These are phyloP conservation scores for Oxyura jamaicensis DNA, from an alignment of 2,113 vertebrate genomes.

Conservation along the genomic window DNA sequence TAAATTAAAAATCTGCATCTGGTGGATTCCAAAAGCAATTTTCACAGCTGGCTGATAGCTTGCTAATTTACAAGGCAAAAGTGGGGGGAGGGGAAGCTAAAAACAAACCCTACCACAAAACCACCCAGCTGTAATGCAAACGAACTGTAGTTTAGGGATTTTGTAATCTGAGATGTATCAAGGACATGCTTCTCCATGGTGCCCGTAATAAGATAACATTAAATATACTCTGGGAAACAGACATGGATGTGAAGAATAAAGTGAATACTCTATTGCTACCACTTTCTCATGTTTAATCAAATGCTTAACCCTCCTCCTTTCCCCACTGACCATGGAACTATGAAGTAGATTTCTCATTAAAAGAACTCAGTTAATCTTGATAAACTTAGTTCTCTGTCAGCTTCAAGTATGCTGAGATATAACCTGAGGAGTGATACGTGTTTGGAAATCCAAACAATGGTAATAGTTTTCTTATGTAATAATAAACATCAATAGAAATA, in stretches of 20 bases:
- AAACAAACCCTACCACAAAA: background rate
- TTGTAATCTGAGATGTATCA: background rate
- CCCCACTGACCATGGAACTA: background rate
- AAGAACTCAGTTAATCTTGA: background rate
- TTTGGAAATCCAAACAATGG: background rate
- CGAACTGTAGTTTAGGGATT: background rate
- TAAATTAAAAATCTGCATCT: background rate
- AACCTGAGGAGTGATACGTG: background rate
- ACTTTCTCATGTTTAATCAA: background rate
- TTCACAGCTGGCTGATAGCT: background rate
- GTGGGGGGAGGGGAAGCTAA: fast-evolving
- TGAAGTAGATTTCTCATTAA: background rate
- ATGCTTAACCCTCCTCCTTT: background rate
- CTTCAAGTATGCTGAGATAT: background rate
- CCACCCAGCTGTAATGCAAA: background rate
- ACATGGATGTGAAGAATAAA: background rate
- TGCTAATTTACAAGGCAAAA: background rate
- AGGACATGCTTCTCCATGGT: background rate
- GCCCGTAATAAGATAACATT: background rate
- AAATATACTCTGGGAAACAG: background rate
- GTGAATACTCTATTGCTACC: background rate
- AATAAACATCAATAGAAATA: background rate
- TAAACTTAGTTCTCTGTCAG: background rate
- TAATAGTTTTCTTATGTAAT: background rate
- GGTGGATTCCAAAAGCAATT: background rate